Conservation (phyloP, 2,888 invertebrate species). For the Caenorhabditis becei region DNA sequence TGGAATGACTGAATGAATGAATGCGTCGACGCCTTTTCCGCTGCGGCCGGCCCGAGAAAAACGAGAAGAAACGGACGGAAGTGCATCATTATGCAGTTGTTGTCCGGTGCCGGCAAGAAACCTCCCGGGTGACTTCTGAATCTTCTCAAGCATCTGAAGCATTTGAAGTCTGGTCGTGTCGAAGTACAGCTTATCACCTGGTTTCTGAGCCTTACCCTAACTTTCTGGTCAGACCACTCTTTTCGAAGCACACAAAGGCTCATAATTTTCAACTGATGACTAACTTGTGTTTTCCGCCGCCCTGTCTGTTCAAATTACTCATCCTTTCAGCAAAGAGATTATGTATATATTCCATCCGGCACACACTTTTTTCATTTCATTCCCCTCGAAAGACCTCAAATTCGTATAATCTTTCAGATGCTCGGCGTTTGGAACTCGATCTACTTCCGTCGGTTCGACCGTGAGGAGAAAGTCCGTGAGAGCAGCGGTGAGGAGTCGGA, state of each 20-base stretch:
- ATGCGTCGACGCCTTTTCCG: slow-evolving; percentile 12
- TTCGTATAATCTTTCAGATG: too few relatives aligned
- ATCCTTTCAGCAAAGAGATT: not conserved
- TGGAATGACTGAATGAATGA: not conserved
- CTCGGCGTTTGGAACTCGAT: slow-evolving; percentile 55
- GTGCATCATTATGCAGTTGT: slow-evolving; percentile 29
- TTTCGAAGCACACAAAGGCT: not conserved
- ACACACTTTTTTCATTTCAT: too few relatives aligned
- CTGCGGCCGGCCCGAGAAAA: not conserved
- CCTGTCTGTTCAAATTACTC: not conserved
- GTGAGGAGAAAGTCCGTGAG: slow-evolving; percentile 7
- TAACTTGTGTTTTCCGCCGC: slow-evolving; percentile 1
- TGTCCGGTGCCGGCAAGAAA: not conserved
- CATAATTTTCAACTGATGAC: slow-evolving; percentile 10
- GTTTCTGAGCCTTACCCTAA: not conserved
- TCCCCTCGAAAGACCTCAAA: too few relatives aligned
- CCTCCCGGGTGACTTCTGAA: too few relatives aligned
- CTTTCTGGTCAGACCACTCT: not conserved
- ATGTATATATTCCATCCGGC: not conserved
- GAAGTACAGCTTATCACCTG: not conserved
- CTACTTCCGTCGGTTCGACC: slow-evolving; percentile 43
- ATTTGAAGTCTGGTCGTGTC: not conserved
- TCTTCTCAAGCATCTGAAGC: not conserved
- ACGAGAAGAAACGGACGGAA: slow-evolving; percentile 19
- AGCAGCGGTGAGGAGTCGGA: not conserved